Evolutionary conservation across 2,113 vertebrate species (phyloP).

Genomic region (Halichoeres trimaculatus): DNA sequence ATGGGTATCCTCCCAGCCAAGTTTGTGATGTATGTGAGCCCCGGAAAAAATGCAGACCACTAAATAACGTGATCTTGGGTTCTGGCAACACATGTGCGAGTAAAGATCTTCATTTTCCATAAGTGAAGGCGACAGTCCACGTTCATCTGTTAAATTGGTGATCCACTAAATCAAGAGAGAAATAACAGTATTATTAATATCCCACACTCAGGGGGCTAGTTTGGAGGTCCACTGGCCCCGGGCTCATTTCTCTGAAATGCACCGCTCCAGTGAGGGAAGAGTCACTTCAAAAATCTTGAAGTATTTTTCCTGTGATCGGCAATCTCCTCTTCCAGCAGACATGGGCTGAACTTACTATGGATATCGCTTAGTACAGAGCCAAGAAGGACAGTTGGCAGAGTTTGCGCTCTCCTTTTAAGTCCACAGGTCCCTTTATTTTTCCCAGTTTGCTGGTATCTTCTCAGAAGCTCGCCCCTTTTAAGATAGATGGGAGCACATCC

Average conservation of each 20-base stretch:
- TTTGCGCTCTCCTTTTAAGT: slow-evolving; percentile 45
- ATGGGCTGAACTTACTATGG: slow-evolving; percentile 32
- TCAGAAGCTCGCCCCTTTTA: slow-evolving; percentile 52
- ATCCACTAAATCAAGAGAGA: slow-evolving; percentile 6
- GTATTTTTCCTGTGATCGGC: neutral
- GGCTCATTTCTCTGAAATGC: slow-evolving; percentile 57
- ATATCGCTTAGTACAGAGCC: slow-evolving; percentile 15
- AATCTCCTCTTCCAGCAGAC: slow-evolving; percentile 20
- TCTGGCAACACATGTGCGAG: slow-evolving; percentile 71
- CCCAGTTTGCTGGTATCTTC: slow-evolving; percentile 38
- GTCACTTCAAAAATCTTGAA: neutral
- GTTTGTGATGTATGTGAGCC: slow-evolving; percentile 38
- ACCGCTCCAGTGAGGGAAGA: slow-evolving; percentile 30
- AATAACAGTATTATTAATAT: slow-evolving; percentile 34
- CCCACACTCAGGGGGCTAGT: slow-evolving; percentile 38
- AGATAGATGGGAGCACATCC: slow-evolving; percentile 65
- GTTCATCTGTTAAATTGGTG: slow-evolving; percentile 69
- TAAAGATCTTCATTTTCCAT: slow-evolving; percentile 79
- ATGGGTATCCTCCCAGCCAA: slow-evolving; percentile 50
- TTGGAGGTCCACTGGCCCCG: slow-evolving; percentile 53
- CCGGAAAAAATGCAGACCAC: slow-evolving; percentile 51
- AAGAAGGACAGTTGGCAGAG: neutral
- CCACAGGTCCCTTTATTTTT: slow-evolving; percentile 63
- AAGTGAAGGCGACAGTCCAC: slow-evolving; percentile 69
- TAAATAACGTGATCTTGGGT: slow-evolving; percentile 81